Conservation (phyloP, 1,140 invertebrate species). For the Hycleus cichorii region DNA sequence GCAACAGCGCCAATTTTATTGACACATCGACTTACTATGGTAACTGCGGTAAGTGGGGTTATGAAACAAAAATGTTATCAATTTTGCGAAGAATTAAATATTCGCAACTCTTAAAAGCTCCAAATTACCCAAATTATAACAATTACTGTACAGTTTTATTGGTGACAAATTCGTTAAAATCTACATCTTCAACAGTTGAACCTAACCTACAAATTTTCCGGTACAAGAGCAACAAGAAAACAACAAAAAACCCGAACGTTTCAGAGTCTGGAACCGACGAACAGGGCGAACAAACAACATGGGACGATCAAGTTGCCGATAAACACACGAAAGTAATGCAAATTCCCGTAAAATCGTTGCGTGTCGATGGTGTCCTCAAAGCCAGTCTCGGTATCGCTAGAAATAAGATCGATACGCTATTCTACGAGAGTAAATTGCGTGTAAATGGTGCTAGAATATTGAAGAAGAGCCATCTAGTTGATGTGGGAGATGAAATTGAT, state of each 20-base stretch:
- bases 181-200: neutral
- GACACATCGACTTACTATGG: too few relatives aligned
- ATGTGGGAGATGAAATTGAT: conserved; percentile 58
- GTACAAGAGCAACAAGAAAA: conserved; percentile 6
- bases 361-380: conserved; percentile 60
- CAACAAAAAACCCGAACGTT: neutral
- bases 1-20: too few relatives aligned
- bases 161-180: neutral
- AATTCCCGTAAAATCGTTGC: conserved; percentile 50
- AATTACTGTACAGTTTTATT: neutral
- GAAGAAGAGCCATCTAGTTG: conserved; percentile 54
- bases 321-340: conserved; percentile 51
- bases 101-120: neutral
- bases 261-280: neutral
- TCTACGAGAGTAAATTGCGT: conserved; percentile 60
- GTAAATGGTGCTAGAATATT: conserved; percentile 57
- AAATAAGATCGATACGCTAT: conserved; percentile 57
- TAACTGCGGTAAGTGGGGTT: too few relatives aligned
- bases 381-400: conserved; percentile 56
- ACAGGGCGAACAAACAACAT: neutral
- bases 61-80: conserved; percentile 1
- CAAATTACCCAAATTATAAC: neutral
- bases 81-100: neutral
- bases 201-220: conserved; percentile 1
- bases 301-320: conserved; percentile 25